A percentile compares a stretch with the other conserved stretches of the same genome.
Evolutionary conservation across 1,140 invertebrate species (phyloP).

Genomic region (Stegodyphus mimosarum): DNA sequence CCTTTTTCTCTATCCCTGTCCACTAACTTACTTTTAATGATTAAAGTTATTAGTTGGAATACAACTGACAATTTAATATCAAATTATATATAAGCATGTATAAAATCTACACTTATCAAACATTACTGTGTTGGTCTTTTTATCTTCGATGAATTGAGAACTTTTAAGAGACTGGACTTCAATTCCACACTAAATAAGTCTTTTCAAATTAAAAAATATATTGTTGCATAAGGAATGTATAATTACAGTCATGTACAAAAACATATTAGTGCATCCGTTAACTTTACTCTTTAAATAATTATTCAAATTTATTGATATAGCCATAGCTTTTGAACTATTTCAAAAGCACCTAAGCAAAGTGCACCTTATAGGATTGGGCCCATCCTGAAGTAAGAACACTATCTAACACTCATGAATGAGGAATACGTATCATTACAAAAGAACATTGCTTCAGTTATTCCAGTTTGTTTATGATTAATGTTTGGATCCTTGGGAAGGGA

Average conservation of each 20-base stretch:
- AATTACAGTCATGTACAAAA: conserved; percentile 35
- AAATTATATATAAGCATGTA: no score
- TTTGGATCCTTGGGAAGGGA: conserved; percentile 4
- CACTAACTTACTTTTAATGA: no score
- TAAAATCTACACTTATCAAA: no score
- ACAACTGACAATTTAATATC: no score
- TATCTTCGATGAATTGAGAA: no score
- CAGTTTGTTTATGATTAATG: conserved; percentile 1
- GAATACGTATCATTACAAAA: conserved; percentile 46
- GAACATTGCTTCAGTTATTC: conserved; percentile 8
- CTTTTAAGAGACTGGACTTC: not conserved
- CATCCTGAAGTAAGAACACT: conserved; percentile 51
- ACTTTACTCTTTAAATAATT: conserved; percentile 33
- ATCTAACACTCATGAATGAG: conserved; percentile 54
- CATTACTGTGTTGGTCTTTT: no score
- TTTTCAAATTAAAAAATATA: conserved; percentile 39
- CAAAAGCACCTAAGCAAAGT: conserved; percentile 55
- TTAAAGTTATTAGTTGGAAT: no score
- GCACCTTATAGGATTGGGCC: conserved; percentile 58
- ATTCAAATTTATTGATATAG: conserved; percentile 28
- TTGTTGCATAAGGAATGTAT: conserved; percentile 32
- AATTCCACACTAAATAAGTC: not conserved
- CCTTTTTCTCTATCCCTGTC: not conserved
- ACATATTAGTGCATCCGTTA: conserved; percentile 24
- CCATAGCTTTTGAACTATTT: conserved; percentile 40